Evolutionary conservation across 2,888 invertebrate genomes (phyloP).

Genomic region (Lomographa bimaculata): DNA sequence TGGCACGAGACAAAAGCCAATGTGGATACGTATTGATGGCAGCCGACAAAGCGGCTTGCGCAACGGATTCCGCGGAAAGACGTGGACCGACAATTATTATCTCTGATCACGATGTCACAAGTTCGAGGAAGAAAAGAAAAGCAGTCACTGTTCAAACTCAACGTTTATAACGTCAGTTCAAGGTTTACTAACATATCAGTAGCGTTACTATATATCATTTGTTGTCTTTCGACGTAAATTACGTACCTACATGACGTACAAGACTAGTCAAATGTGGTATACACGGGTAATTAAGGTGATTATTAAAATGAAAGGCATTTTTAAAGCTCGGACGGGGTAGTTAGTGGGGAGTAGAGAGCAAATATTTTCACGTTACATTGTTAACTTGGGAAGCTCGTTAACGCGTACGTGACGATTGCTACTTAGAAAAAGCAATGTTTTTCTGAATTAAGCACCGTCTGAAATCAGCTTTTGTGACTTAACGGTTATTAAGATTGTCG

Average conservation of each 20-base stretch:
- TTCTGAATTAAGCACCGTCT: conserved; percentile 64
- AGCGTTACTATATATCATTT: too few relatives aligned
- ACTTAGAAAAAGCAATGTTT: conserved; percentile 60
- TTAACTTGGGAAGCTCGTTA: conserved; percentile 79
- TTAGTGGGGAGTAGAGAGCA: conserved; percentile 40
- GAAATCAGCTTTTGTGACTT: conserved; percentile 53
- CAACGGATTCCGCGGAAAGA: conserved; percentile 80
- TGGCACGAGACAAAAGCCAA: conserved; percentile 77
- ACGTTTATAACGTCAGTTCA: conserved; percentile 16
- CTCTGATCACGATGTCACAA: conserved; percentile 71
- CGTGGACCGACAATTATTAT: conserved; percentile 81
- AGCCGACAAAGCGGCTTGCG: conserved; percentile 81
- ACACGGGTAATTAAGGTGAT: too few relatives aligned
- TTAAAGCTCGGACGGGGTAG: conserved; percentile 12
- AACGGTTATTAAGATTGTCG: conserved; percentile 23
- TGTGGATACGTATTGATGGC: conserved; percentile 67
- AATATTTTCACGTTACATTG: conserved; percentile 78
- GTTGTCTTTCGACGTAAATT: too few relatives aligned
- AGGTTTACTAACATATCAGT: too few relatives aligned
- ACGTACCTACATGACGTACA: too few relatives aligned
- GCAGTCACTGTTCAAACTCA: conserved; percentile 43
- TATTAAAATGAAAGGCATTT: conserved; percentile 22
- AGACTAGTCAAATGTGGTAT: too few relatives aligned
- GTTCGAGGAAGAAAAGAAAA: conserved; percentile 62
- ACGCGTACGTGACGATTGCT: conserved; percentile 76